Evolutionary conservation across 2,797 vertebrate species (phyloP).

Genomic region (Sebastes jordani): DNA sequence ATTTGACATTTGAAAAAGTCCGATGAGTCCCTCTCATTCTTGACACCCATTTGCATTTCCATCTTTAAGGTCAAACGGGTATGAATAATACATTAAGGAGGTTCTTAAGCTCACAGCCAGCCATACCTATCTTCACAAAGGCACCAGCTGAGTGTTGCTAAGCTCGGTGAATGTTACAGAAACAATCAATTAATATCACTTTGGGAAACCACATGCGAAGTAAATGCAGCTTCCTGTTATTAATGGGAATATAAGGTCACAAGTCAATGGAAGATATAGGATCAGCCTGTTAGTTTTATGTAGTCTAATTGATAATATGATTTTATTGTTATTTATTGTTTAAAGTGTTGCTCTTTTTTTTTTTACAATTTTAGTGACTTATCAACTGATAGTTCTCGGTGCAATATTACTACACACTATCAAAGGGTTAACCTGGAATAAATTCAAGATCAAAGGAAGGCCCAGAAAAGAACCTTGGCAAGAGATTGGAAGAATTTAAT

Average conservation of each 20-base stretch:
- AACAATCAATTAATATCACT: slow-evolving; percentile 81
- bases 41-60: slow-evolving; percentile 78
- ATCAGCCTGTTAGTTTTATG: neutral
- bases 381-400: neutral
- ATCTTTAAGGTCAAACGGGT: slow-evolving; percentile 83
- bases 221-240: slow-evolving; percentile 61
- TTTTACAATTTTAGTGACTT: neutral
- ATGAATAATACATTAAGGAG: slow-evolving; percentile 84
- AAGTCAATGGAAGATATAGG: slow-evolving; percentile 24
- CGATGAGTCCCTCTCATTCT: slow-evolving; percentile 75
- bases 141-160: slow-evolving; percentile 75
- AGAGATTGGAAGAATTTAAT: slow-evolving; percentile 86
- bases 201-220: slow-evolving; percentile 54
- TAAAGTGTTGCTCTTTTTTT: neutral
- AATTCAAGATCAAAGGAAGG: slow-evolving; percentile 84
- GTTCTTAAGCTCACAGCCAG: slow-evolving; percentile 76
- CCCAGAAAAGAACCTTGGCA: slow-evolving; percentile 82
- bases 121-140: slow-evolving; percentile 72
- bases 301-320: neutral
- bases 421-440: slow-evolving; percentile 83
- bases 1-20: slow-evolving; percentile 84
- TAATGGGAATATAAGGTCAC: slow-evolving; percentile 57
- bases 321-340: neutral
- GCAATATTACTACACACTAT: slow-evolving; percentile 51
- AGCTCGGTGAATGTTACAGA: slow-evolving; percentile 69